phyloP scores from a whole-genome alignment of 2,113 vertebrate genomes.

The Ctenomys sociabilis region DNA sequence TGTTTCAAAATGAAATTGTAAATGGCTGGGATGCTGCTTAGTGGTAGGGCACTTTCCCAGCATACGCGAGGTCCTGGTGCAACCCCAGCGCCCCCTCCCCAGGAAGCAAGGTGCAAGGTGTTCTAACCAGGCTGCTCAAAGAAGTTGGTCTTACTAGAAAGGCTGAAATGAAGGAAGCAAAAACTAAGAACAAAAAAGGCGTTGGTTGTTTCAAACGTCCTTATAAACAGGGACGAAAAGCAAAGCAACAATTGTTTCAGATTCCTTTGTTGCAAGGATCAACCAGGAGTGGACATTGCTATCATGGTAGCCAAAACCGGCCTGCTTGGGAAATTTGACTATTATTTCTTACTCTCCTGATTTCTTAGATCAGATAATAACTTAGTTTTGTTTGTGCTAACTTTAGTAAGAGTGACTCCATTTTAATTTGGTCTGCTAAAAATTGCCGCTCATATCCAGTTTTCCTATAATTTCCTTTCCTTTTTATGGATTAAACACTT shows the following conservation, averaged over 20 bases:
- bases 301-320: background rate
- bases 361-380: background rate
- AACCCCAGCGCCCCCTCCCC: background rate
- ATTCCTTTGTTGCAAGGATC: no score
- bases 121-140: background rate
- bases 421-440: background rate
- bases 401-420: background rate
- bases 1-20: background rate
- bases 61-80: background rate
- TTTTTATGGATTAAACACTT: background rate
- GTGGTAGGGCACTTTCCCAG: background rate
- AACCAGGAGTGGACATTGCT: background rate
- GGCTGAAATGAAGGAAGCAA: background rate
- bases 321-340: background rate
- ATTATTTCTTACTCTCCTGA: background rate
- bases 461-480: background rate
- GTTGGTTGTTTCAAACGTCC: background rate
- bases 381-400: background rate
- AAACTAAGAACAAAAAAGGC: background rate
- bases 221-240: background rate
- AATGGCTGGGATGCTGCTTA: background rate
- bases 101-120: background rate
- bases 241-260: background rate
- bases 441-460: background rate
- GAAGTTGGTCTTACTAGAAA: background rate